Base-by-base conservation (phyloP, 2,888 invertebrate genomes). In the Drosophila borealis region DNA sequence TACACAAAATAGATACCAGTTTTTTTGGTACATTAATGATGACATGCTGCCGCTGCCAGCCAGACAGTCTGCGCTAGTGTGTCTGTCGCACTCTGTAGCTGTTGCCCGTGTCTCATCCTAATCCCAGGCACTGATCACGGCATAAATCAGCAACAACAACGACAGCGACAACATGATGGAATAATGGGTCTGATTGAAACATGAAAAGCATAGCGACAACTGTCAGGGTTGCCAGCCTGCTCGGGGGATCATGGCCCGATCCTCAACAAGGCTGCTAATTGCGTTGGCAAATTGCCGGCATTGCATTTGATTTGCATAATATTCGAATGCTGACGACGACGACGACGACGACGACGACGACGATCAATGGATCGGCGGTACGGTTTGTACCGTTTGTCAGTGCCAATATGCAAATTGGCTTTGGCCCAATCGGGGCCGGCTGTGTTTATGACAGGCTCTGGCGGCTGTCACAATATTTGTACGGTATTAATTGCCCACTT, bases 401-500 rank as follows among this genome's bases (percentile, higher is more conserved):
- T 8, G 8, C 29, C 29, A 29, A 29, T 78, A 76, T 76, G 75
- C 75, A 74, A 76, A 76, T 76, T 64, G 74, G 37, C 66, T 46
- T 39, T 42, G 39, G 60, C 34, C 74, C 57, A 78, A 78, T 78
- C 74, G 67, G 67, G 36, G 19, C 9, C 49, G 53, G 25, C 56
- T 59, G 59, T 37, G 51, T 73, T 83, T 89, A 83, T 83, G 83
- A 83, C 83, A 87, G 69, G 42, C 79, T 54, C 60, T 62, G 78
- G 63, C 86, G 81, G 81, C 85, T 89, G 89, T 83, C 83, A 89
- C 83, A 83, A 83, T 83, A 88, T 83, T 83, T 83, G 88, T 89
- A 68, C 41, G 85, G 69, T 89, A 89, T 83, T 83, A 83, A 83
- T 83, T 83, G 83, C 64, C 88, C 89, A 83, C 89, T 83, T 83